Evolutionary conservation across 2,888 invertebrate species (phyloP), one percentile per base, ranked within the genome.

Genomic region (Aphidoletes aphidimyza): DNA sequence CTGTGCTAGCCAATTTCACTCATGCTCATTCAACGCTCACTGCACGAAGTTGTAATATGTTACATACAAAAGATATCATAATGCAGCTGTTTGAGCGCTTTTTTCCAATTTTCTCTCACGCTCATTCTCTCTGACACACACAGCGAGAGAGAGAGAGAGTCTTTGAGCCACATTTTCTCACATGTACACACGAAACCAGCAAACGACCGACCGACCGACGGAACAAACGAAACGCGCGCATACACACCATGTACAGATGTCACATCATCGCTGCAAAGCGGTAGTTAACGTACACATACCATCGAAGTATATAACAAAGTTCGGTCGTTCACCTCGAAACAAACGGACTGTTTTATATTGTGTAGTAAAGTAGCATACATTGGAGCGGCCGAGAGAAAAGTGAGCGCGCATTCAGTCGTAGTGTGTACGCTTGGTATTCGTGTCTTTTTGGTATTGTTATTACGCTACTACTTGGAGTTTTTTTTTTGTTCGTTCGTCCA

Each of bases 301-400:
- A 81, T 36, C 11, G 81, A 37, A 81, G 37, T 81, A 81, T 37
- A 81, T 81, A 81, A 37, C 81, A 81, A 37, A 81, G 81, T 81
- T 81, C 81, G 81, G 81, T 81, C 81, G 37, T 81, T 81, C 81
- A 81, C 81, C 81, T 37, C 81, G 81, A 81, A 81, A 81, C 81
- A 81, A 81, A 81, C 37, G 81, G n/a, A 37, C 37, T 37, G 37
- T 81, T 81, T 69, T 69, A 69, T 69, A 69, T 69, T 69, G 69
- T 69, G 54, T 54, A 42, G 34, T 69, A 69, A 42, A 42, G 34
- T 69, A 69, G 30, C 69, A 69, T 34, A 54, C 54, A 54, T 54
- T 11, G 42, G 17, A 17, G 9, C 11, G n/a, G 19, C n/a, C 5
- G 81, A 81, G 81, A 81, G 81, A 81, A 81, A 81, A 81, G 81